phyloP scores from a whole-genome alignment of 37 sponge, comb jelly and placozoan species.

The Axinella damicornis region DNA sequence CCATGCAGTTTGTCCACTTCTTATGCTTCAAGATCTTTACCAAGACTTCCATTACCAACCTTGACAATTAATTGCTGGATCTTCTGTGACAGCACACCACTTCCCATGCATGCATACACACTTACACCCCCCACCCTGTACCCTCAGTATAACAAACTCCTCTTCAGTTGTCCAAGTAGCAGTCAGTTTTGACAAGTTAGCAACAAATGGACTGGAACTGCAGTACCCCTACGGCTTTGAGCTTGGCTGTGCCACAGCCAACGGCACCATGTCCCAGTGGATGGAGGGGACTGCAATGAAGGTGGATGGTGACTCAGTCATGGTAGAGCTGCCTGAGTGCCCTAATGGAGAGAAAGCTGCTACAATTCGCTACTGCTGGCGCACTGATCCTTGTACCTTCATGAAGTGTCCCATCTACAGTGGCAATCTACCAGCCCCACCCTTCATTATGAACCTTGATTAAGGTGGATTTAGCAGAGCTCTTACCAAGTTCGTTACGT shows the following conservation, averaged over 20 bases:
- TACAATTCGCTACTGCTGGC: slow-evolving; percentile 56
- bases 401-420: slow-evolving; percentile 65
- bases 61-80: too few relatives aligned
- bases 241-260: slow-evolving; percentile 37
- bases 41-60: too few relatives aligned
- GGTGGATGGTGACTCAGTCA: not conserved
- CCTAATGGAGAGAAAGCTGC: not conserved
- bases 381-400: slow-evolving; percentile 59
- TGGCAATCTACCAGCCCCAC: slow-evolving; percentile 51
- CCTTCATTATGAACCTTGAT: slow-evolving; percentile 30
- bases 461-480: too few relatives aligned
- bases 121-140: too few relatives aligned
- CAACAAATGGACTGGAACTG: slow-evolving; percentile 8
- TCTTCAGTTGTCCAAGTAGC: not conserved
- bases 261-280: not conserved
- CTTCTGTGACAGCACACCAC: too few relatives aligned
- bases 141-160: too few relatives aligned
- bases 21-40: too few relatives aligned
- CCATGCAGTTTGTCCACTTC: too few relatives aligned
- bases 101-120: too few relatives aligned
- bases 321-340: slow-evolving; percentile 31
- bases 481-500: too few relatives aligned
- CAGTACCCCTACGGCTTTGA: slow-evolving; percentile 64
- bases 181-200: not conserved
- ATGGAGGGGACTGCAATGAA: slow-evolving; percentile 41